Evolutionary conservation across 2,113 vertebrate genomes (phyloP), one percentile per base, ranked within the genome.

Genomic region (Festucalex cinctus): DNA sequence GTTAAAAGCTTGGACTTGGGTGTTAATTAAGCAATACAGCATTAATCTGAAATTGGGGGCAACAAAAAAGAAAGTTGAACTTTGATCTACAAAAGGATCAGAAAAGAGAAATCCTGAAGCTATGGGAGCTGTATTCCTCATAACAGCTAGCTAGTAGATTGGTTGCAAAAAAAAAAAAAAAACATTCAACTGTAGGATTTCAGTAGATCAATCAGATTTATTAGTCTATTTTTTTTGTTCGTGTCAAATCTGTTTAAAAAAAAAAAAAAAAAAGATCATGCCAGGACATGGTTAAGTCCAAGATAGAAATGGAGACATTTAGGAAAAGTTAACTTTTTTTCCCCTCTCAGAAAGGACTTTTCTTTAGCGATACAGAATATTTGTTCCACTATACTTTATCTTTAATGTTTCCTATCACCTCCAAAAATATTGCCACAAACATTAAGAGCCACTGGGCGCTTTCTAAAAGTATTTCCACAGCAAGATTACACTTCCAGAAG

Each of bases 401-500:
- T 19, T 17, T 6, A 46, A 46, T 46, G 35, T 70, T 56, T 70
- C 2, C 0, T 46, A 65, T 65, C n/a, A 62, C 28, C 58, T 24
- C 46, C 26, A 65, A 37, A 59, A 64, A 3, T 19, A n/a, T 20
- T 20, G 14, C 6, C 13, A 16, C 37, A n/a, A 56, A 41, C 41
- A 59, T 43, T 13, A 32, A 64, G 28, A 62, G 16, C 24, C 46
- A 68, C 37, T 26, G 66, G 64, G 70, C 2, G 70, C 70, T 70
- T 64, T 67, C 54, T 14, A 57, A 67, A 35, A 70, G 71, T 49
- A 17, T 73, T 70, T 36, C 62, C n/a, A 41, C 16, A 28, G 41
- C 36, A 67, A 73, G 46, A 75, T 41, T 64, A 62, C 43, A 74
- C 44, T 6, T 65, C 19, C 49, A 70, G 4, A 24, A 65, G 57